phyloP scores from a whole-genome alignment of 2,797 vertebrate species.

The Scomberomorus guttatus region DNA sequence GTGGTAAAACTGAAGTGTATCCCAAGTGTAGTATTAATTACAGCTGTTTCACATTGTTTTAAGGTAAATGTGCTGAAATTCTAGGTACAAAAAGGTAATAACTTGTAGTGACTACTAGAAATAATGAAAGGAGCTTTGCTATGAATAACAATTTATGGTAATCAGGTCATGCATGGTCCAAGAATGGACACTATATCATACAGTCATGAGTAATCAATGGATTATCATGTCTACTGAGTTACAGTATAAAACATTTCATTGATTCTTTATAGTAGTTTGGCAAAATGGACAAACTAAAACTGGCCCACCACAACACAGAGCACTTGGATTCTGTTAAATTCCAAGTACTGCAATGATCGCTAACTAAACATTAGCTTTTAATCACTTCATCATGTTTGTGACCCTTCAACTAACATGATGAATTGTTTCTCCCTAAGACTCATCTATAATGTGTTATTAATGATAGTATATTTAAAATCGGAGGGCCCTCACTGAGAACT shows the following conservation, averaged over 20 bases:
- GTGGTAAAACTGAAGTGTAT: not conserved
- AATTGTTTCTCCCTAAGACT: constrained; percentile 58
- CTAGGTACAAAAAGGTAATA: not conserved
- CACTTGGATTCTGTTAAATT: constrained; percentile 28
- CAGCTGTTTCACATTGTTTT: not conserved
- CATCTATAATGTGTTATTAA: constrained; percentile 73
- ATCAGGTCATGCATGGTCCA: not conserved
- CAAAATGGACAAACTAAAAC: constrained; percentile 4
- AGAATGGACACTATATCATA: not conserved
- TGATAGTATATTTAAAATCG: constrained; percentile 63
- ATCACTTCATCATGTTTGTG: constrained; percentile 66
- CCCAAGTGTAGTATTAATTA: too few relatives aligned
- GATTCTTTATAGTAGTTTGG: constrained; percentile 5
- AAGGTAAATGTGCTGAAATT: not conserved
- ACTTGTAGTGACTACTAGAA: not conserved
- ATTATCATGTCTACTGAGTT: not conserved
- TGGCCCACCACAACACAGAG: constrained; percentile 1
- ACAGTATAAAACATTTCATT: constrained; percentile 18
- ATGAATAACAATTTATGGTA: not conserved
- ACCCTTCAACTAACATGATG: constrained; percentile 66
- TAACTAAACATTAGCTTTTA: constrained; percentile 72
- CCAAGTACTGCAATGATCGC: constrained; percentile 53
- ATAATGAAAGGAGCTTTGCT: not conserved
- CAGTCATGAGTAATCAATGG: not conserved
- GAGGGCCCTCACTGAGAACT: constrained; percentile 24